These are phyloP conservation scores for Pipa parva DNA, from an alignment of 2,113 vertebrate genomes.

Conservation along the genomic window DNA sequence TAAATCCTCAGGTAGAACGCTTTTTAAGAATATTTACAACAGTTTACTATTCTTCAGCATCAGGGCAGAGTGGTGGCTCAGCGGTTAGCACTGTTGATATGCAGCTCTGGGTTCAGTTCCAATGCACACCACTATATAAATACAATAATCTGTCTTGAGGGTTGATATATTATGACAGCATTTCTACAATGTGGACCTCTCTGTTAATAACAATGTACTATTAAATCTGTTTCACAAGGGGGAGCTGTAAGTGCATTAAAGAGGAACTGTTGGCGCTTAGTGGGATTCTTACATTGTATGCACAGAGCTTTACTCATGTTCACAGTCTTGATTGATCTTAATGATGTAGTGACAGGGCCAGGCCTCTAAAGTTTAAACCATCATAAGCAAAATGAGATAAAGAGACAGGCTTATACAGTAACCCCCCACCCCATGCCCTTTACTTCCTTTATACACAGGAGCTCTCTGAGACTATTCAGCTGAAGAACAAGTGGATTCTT, in stretches of 20 bases:
- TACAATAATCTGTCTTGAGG: neutral
- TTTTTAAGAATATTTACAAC: too few species aligned
- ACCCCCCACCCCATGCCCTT: neutral
- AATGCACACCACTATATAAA: too few species aligned
- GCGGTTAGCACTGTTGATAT: too few species aligned
- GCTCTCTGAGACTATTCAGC: neutral
- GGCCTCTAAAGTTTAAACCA: neutral
- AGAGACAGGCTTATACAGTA: neutral
- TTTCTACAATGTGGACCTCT: too few species aligned
- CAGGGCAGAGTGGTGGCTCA: too few species aligned
- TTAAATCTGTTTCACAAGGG: neutral
- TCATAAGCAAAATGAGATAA: neutral
- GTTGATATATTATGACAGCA: too few species aligned
- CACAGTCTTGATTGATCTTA: neutral
- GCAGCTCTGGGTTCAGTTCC: too few species aligned
- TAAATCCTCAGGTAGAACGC: too few species aligned
- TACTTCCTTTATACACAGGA: neutral
- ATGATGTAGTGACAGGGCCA: neutral
- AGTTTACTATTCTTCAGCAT: too few species aligned
- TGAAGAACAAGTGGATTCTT: neutral
- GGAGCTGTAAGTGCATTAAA: neutral
- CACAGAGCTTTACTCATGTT: neutral
- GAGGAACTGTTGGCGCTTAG: neutral
- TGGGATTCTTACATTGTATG: neutral
- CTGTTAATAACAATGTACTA: neutral